Conservation (phyloP, 2,888 invertebrate genomes). For the Dusona sp. region DNA sequence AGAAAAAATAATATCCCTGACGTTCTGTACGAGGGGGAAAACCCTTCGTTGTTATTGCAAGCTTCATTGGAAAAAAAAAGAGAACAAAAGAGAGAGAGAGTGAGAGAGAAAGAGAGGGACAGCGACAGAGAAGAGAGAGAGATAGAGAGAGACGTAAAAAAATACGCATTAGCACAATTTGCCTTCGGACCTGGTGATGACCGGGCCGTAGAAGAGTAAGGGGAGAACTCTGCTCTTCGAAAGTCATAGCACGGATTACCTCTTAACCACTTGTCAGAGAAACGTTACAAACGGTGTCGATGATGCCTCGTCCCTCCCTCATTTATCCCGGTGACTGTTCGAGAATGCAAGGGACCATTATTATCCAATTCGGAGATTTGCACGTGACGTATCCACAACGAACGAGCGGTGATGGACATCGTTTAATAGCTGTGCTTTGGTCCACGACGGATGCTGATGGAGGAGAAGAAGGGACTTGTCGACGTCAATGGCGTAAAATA, state of each 20-base stretch:
- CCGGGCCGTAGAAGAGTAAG: slow-evolving; percentile 29
- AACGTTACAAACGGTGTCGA: slow-evolving; percentile 64
- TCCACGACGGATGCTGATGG: slow-evolving; percentile 27
- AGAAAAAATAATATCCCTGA: slow-evolving; percentile 57
- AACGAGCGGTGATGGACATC: slow-evolving; percentile 53
- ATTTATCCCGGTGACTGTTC: slow-evolving; percentile 28
- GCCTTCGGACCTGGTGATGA: slow-evolving; percentile 12
- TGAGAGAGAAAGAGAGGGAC: neutral
- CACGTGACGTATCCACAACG: slow-evolving; percentile 65
- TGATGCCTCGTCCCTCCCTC: slow-evolving; percentile 56
- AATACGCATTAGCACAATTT: slow-evolving; percentile 48
- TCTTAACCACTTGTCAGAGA: slow-evolving; percentile 72
- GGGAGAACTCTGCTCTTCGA: slow-evolving; percentile 51
- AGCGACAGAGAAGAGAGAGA: neutral
- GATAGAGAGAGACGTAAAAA: slow-evolving; percentile 40
- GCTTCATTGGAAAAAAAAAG: slow-evolving; percentile 32
- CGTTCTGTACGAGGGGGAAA: slow-evolving; percentile 34
- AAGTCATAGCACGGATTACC: slow-evolving; percentile 73
- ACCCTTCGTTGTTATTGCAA: slow-evolving; percentile 21
- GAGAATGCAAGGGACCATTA: slow-evolving; percentile 59
- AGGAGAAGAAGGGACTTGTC: slow-evolving; percentile 25
- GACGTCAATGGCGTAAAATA: slow-evolving; percentile 78
- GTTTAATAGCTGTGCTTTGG: slow-evolving; percentile 60
- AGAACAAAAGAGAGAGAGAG: slow-evolving; percentile 5
- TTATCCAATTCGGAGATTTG: slow-evolving; percentile 77